Conservation (phyloP, 2,113 vertebrate genomes). For the Lutjanus erythropterus region DNA sequence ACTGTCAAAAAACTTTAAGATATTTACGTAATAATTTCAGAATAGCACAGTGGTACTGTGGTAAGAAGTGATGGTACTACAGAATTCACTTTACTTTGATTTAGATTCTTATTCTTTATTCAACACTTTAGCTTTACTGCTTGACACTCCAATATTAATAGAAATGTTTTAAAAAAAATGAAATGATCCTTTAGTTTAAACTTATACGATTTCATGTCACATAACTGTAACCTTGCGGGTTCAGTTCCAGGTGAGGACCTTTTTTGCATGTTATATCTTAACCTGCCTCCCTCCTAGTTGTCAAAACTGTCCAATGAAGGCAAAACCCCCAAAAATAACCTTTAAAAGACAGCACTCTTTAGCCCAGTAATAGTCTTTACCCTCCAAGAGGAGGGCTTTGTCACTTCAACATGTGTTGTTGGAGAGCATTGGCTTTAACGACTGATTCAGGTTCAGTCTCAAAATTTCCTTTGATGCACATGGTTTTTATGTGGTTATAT, state of each 20-base stretch:
- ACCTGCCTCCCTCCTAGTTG: no score
- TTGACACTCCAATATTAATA: neutral
- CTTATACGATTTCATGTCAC: neutral
- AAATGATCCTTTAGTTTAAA: no score
- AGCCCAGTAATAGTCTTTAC: neutral
- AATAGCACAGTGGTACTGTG: neutral
- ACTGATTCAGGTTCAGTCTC: constrained; percentile 4
- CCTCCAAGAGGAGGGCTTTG: no score
- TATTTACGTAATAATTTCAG: no score
- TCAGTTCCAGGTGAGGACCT: no score
- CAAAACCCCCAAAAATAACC: no score
- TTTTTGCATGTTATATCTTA: no score
- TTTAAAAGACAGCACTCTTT: neutral
- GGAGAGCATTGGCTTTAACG: neutral
- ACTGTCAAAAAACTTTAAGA: no score
- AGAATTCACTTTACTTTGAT: neutral
- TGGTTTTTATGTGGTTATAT: constrained; percentile 45
- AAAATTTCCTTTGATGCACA: constrained; percentile 32
- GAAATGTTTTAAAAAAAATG: no score
- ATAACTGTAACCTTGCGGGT: no score
- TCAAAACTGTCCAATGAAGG: no score
- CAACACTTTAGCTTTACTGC: neutral
- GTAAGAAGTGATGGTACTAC: neutral
- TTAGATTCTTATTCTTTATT: neutral
- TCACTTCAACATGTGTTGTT: neutral